Base-by-base conservation (phyloP, 1,140 invertebrate species). In the Tigriopus japonicus region DNA sequence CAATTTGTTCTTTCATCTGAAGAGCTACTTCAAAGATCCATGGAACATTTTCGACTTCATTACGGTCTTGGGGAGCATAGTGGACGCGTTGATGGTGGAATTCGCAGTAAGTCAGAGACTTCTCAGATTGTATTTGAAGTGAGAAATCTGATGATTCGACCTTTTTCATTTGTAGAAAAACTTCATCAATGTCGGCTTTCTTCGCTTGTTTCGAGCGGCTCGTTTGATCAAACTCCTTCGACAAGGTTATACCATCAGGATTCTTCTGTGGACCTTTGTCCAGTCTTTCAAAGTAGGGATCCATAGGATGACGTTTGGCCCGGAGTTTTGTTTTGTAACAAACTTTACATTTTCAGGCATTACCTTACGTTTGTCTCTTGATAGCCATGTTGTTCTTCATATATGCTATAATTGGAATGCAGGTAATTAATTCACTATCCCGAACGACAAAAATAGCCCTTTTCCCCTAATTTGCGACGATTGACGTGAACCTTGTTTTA, bases 301-400 rank as follows among this genome's bases (percentile, higher is more conserved):
- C 24, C 2, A 17, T 2, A 41, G n/a, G n/a, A 23, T n/a, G n/a
- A n/a, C n/a, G n/a, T n/a, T n/a, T n/a, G n/a, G n/a, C n/a, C n/a
- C n/a, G n/a, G n/a, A n/a, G n/a, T n/a, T n/a, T n/a, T n/a, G n/a
- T n/a, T n/a, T n/a, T n/a, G n/a, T 49, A 21, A 49, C 21, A 5
- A 49, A 49, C 10, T 49, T 49, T 10, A 5, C 9, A 35, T 35
- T 72, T 71, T 63, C 72, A 85, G 82, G 95, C 95, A 70, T 80
- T 99, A 77, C 96, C 96, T 68, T 99, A 99, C 77, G 96, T 99
- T 73, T 99, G 96, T 81, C 83, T 99, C 71, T 84, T 99, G 68
- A 98, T 99, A 71, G 91, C 92, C 61, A 99, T 99, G 94, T 79
- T 99, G 69, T 99, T 99, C 78, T 99, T 99, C 80, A 99, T 99